phyloP scores from a whole-genome alignment of 2,888 invertebrate species.

The Brassicogethes aeneus region DNA sequence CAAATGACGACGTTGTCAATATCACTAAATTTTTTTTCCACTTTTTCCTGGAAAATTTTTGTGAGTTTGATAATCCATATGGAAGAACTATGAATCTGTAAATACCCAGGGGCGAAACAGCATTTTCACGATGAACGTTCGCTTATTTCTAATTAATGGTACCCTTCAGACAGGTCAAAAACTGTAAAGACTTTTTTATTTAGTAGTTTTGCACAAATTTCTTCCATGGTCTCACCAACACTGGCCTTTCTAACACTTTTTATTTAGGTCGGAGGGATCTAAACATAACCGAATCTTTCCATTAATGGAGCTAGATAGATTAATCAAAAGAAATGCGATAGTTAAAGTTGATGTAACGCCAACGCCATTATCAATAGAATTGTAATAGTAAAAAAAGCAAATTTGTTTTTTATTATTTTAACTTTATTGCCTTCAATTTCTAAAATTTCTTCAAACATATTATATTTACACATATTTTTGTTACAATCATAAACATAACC shows the following conservation, averaged over 20 bases:
- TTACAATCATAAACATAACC: too few species aligned
- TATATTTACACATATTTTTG: too few species aligned
- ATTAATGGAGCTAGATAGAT: too few species aligned
- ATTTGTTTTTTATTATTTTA: too few species aligned
- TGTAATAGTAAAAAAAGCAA: slow-evolving; percentile 13
- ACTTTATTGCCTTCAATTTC: too few species aligned
- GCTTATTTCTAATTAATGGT: slow-evolving; percentile 12
- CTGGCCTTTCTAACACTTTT: slow-evolving; percentile 8
- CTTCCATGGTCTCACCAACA: slow-evolving; percentile 6
- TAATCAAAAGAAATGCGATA: too few species aligned
- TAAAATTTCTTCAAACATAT: too few species aligned
- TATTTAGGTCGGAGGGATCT: slow-evolving; percentile 10
- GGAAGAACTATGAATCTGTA: slow-evolving; percentile 12
- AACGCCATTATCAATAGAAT: too few species aligned
- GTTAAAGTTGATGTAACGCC: too few species aligned
- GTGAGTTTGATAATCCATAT: slow-evolving; percentile 18
- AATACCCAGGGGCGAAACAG: slow-evolving; percentile 15
- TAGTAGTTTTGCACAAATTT: slow-evolving; percentile 8
- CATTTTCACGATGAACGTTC: slow-evolving; percentile 16
- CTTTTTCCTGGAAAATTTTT: slow-evolving; percentile 15
- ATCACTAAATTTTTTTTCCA: slow-evolving; percentile 13
- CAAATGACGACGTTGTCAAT: slow-evolving; percentile 12
- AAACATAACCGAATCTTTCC: slow-evolving; percentile 10
- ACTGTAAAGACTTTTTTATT: slow-evolving; percentile 10
- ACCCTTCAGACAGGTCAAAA: slow-evolving; percentile 14